Conservation (phyloP, 2,888 invertebrate genomes). For the Aspidiotus destructor region DNA sequence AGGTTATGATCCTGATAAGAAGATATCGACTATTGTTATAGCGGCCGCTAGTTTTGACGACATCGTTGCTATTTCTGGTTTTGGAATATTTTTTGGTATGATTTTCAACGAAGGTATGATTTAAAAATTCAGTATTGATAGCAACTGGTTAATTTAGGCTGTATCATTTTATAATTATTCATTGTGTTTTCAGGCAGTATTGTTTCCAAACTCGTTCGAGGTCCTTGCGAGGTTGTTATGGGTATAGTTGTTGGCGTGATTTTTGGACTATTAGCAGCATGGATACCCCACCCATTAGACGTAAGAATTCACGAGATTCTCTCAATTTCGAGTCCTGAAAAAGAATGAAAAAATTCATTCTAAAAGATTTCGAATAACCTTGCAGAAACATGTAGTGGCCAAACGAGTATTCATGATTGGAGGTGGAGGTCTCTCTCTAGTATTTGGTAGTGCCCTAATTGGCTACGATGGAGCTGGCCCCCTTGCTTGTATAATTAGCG, state of each 20-base stretch:
- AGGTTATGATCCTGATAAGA: conserved; percentile 59
- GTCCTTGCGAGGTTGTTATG: conserved; percentile 50
- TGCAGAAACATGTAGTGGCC: conserved; percentile 43
- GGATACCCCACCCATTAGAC: conserved; percentile 49
- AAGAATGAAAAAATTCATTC: not conserved
- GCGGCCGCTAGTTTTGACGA: conserved; percentile 65
- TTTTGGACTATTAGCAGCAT: conserved; percentile 51
- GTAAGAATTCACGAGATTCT: not conserved
- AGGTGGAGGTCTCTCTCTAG: conserved; percentile 54
- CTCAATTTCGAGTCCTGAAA: too few species aligned
- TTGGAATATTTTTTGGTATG: conserved; percentile 56
- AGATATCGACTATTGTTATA: conserved; percentile 63
- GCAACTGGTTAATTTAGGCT: not conserved
- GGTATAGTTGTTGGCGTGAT: conserved; percentile 52
- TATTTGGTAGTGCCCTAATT: conserved; percentile 53
- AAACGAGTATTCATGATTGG: conserved; percentile 45
- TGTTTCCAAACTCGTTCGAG: conserved; percentile 47
- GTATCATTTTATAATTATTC: not conserved
- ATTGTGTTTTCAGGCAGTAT: conserved; percentile 43
- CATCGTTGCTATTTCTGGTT: conserved; percentile 63
- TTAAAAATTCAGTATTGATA: not conserved
- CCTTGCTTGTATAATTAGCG: conserved; percentile 49
- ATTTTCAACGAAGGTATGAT: conserved; percentile 52
- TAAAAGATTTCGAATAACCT: not conserved
- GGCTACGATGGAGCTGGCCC: conserved; percentile 58